Conservation (phyloP, 2,797 vertebrate genomes). For the Eulemur coronatus region DNA sequence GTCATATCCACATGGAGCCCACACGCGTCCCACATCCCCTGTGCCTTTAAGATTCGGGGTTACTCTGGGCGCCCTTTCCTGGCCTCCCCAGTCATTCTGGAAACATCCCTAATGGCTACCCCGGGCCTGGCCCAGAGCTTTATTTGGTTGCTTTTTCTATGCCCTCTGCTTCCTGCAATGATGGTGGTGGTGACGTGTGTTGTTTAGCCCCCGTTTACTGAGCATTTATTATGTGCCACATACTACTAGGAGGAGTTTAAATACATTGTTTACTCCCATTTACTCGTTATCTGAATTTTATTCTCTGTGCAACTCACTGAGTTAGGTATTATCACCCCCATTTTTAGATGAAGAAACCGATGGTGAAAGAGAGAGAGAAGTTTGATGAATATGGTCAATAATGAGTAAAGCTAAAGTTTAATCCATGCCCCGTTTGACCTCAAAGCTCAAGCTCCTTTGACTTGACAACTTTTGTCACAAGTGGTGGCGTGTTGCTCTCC, state of each 20-base stretch:
- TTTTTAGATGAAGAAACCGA: background rate
- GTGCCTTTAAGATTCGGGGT: background rate
- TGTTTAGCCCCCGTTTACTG: background rate
- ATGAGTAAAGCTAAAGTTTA: background rate
- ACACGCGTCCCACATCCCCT: fast-evolving
- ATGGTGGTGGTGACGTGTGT: background rate
- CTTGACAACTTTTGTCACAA: background rate
- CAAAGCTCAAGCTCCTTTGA: background rate
- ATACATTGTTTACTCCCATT: background rate
- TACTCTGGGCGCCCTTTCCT: too few species aligned
- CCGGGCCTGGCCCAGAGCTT: background rate
- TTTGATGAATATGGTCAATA: background rate
- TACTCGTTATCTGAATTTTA: background rate
- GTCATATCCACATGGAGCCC: background rate
- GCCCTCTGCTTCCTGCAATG: background rate
- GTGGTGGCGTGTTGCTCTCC: background rate
- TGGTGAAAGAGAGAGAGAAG: background rate
- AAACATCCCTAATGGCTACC: background rate
- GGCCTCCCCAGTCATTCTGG: background rate
- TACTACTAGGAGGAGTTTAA: background rate
- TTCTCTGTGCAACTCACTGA: background rate
- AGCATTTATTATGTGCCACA: background rate
- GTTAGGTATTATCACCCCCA: background rate
- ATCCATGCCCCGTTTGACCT: background rate
- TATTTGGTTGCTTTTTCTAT: background rate